Percentiles rank a stretch among this genome's conserved stretches.
phyloP scores from a whole-genome alignment of 2,113 vertebrate species.

The Calidris pugnax region DNA sequence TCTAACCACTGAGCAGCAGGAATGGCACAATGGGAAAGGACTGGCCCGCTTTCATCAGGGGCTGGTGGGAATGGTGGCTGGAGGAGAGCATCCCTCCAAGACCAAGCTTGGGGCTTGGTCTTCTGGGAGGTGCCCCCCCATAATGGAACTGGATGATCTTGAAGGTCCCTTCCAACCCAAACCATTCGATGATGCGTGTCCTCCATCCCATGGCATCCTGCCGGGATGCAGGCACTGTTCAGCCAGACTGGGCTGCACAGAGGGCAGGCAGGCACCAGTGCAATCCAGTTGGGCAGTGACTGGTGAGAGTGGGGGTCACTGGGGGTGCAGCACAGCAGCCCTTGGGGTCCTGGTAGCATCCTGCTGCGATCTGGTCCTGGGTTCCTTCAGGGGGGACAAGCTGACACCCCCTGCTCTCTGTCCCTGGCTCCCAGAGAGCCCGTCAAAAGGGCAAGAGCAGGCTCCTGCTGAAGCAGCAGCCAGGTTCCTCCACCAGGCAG shows the following conservation, averaged over 20 bases:
- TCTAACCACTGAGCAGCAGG: not conserved
- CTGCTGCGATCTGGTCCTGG: not conserved
- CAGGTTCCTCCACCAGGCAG: not conserved
- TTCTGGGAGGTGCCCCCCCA: not conserved
- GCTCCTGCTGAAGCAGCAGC: not conserved
- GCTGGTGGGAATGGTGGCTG: not conserved
- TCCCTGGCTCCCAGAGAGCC: not conserved
- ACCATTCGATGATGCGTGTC: not conserved
- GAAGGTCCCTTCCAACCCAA: not conserved
- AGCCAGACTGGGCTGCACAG: not conserved
- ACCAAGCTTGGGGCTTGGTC: no score
- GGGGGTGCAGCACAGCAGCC: rapidly evolving
- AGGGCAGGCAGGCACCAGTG: not conserved
- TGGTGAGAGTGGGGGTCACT: rapidly evolving
- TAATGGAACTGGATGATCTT: not conserved
- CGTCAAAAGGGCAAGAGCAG: not conserved
- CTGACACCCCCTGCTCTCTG: slow-evolving; percentile 11
- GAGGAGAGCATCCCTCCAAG: not conserved
- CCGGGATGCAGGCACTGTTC: not conserved
- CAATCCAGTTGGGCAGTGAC: not conserved
- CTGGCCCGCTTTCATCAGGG: not conserved
- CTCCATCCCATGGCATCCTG: not conserved
- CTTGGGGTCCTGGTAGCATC: not conserved
- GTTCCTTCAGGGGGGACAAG: not conserved
- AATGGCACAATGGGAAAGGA: not conserved